Percentiles rank a stretch among this genome's conserved stretches.
Conservation (phyloP, 2,888 invertebrate species). For the Nomada ruficornis region DNA sequence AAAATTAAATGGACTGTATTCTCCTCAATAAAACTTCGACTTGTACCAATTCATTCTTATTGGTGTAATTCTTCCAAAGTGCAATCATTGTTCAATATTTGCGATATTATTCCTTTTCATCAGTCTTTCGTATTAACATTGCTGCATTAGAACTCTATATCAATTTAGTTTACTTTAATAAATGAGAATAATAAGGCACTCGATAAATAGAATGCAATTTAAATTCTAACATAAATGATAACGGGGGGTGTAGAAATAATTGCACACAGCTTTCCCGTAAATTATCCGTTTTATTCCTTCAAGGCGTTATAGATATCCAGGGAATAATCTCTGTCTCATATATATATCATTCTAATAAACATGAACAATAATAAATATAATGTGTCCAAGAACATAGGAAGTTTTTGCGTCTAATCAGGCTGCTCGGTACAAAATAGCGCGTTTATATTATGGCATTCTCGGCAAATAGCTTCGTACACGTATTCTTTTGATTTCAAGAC, state of each 20-base stretch:
- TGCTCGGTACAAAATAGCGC: constrained; percentile 82
- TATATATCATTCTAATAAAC: constrained; percentile 83
- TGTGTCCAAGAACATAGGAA: constrained; percentile 83
- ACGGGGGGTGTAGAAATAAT: constrained; percentile 16
- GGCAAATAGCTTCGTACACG: constrained; percentile 76
- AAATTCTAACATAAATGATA: not conserved
- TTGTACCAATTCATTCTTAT: no score
- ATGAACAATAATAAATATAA: constrained; percentile 84
- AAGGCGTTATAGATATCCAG: constrained; percentile 82
- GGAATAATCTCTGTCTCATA: constrained; percentile 82
- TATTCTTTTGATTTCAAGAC: constrained; percentile 70
- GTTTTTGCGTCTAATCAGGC: constrained; percentile 82
- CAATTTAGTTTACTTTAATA: no score
- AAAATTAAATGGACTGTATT: not conserved
- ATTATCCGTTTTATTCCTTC: constrained; percentile 80
- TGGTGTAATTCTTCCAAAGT: no score
- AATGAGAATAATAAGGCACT: no score
- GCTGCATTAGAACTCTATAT: no score
- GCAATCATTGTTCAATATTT: no score
- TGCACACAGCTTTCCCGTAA: constrained; percentile 68
- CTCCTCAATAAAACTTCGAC: not conserved
- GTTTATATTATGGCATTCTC: constrained; percentile 79
- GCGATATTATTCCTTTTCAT: no score
- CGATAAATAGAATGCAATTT: not conserved
- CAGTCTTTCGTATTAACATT: no score